Evolutionary conservation across 2,888 invertebrate species (phyloP), one percentile per base, ranked within the genome.

Genomic region (Hyposoter dolosus): DNA sequence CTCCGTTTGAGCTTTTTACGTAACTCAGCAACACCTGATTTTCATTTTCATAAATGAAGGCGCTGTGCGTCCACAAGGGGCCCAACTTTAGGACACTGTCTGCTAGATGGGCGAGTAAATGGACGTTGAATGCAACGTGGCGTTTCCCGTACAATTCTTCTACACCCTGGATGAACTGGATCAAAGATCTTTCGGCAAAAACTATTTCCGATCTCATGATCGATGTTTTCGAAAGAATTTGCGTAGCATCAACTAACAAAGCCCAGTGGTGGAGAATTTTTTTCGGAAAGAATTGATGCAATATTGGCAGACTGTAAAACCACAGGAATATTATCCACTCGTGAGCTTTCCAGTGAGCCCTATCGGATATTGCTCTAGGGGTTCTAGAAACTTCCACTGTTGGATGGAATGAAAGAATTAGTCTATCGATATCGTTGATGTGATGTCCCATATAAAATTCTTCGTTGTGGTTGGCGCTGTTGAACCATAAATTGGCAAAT

Each of bases 61-160:
- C 68, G 28, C 81, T 74, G 45, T 88, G 87, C 3, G 77, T 79
- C 85, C 85, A 87, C 7, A 89, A 45, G n/a, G 89, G 88, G 32
- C 88, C 89, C 88, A 88, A 90, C 71, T 89, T 83, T 10, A 63
- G 63, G 43, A 90, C 88, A 56, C 87, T 87, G 60, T 74, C 35
- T 9, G 75, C 19, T 28, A 89, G 77, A 83, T 90, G 90, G n/a
- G 81, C 50, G 10, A 88, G 72, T 40, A 87, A 72, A 76, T 83
- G 83, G 15, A 83, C 72, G 56, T 83, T 83, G n/a, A 83, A 83
- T 23, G 83, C 63, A 12, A 79, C 43, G n/a, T 78, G 40, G 28
- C 79, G 66, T 23, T 28, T 78, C 9, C 72, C 79, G 43, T 83
- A 83, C 17, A 83, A 43, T 15, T 68, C 60, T 84, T 87, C 79